phyloP scores from a whole-genome alignment of 2,797 vertebrate species.

The Serranus cabrilla region DNA sequence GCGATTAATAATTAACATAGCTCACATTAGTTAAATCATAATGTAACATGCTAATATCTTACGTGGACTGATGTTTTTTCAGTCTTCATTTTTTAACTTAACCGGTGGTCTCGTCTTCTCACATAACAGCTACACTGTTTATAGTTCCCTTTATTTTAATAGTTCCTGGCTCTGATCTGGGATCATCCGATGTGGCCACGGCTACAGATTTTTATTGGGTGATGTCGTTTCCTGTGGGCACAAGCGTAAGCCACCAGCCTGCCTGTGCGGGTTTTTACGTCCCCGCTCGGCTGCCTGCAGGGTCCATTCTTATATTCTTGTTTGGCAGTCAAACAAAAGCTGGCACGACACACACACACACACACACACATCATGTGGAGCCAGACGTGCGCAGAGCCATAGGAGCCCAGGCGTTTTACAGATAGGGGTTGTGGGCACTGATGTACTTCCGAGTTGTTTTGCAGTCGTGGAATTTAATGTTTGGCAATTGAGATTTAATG shows the following conservation, averaged over 20 bases:
- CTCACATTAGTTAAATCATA: slow-evolving; percentile 25
- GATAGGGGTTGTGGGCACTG: slow-evolving; percentile 50
- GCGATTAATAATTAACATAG: slow-evolving; percentile 9
- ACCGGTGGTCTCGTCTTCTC: slow-evolving; percentile 64
- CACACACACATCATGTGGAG: slow-evolving; percentile 19
- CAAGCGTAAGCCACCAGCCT: slow-evolving; percentile 35
- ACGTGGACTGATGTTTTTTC: slow-evolving; percentile 44
- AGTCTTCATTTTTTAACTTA: slow-evolving; percentile 32
- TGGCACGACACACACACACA: slow-evolving; percentile 27
- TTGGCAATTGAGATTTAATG: slow-evolving; percentile 63
- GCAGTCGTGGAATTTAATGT: slow-evolving; percentile 61
- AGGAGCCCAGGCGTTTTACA: slow-evolving; percentile 53
- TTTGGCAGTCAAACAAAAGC: slow-evolving; percentile 66
- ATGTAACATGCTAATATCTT: slow-evolving; percentile 32
- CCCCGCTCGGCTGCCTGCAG: slow-evolving; percentile 18
- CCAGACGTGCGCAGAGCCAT: slow-evolving; percentile 22
- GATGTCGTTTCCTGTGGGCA: slow-evolving; percentile 77
- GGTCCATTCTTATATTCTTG: slow-evolving; percentile 51
- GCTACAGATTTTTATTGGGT: slow-evolving; percentile 68
- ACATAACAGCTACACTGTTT: slow-evolving; percentile 59
- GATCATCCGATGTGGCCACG: slow-evolving; percentile 54
- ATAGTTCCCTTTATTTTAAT: slow-evolving; percentile 69
- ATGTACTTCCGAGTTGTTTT: slow-evolving; percentile 57
- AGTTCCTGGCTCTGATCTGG: slow-evolving; percentile 62
- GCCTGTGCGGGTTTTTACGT: slow-evolving; percentile 33